These are phyloP conservation scores for Sphenodon punctatus DNA, from an alignment of 2,797 vertebrate genomes.

Conservation along the genomic window DNA sequence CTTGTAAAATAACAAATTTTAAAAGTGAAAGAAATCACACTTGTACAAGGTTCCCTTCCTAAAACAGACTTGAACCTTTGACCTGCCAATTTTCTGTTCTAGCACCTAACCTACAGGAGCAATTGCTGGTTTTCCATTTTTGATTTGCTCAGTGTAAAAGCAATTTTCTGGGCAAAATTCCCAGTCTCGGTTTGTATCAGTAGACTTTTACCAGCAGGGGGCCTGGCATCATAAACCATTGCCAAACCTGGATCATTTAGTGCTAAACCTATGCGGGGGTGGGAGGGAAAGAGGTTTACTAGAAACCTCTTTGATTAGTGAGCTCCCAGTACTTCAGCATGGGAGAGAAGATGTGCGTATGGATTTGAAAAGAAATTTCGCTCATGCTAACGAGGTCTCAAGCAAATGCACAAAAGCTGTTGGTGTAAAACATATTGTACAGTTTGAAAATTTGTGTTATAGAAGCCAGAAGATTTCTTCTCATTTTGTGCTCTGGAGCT, in stretches of 20 bases:
- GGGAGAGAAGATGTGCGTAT: background rate
- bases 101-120: no score
- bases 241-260: background rate
- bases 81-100: no score
- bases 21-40: no score
- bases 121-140: no score
- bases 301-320: background rate
- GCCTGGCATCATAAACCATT: background rate
- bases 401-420: background rate
- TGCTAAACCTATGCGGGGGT: background rate
- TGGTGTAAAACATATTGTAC: background rate
- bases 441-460: conserved; percentile 16
- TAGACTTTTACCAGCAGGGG: background rate
- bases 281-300: background rate
- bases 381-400: background rate
- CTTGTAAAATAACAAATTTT: no score
- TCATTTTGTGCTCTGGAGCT: conserved; percentile 38
- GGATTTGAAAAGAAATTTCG: conserved; percentile 2
- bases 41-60: no score
- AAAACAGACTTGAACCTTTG: no score
- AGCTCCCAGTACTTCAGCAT: background rate
- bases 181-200: no score
- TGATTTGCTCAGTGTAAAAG: no score
- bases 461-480: background rate
- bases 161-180: no score